Percentiles rank a stretch among this genome's conserved stretches.
Conservation (phyloP, 2,888 invertebrate species). For the Drosophila rellima region DNA sequence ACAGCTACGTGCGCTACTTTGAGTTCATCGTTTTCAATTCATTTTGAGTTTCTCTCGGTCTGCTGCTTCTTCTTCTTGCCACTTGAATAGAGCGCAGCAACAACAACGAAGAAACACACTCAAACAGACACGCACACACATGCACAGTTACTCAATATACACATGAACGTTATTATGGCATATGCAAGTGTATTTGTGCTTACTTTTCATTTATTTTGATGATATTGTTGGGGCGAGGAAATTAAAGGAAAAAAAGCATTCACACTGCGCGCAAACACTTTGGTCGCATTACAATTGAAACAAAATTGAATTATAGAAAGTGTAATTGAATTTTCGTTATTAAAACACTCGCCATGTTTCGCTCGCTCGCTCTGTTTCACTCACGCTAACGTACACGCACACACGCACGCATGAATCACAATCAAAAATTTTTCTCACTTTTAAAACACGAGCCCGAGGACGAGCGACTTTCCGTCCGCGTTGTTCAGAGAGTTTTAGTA, state of each 20-base stretch:
- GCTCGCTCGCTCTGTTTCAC: conserved; percentile 56
- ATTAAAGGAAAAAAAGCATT: conserved; percentile 46
- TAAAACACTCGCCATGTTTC: conserved; percentile 69
- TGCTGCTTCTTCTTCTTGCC: conserved; percentile 39
- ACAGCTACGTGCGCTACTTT: conserved; percentile 74
- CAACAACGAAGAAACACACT: conserved; percentile 44
- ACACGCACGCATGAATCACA: conserved; percentile 62
- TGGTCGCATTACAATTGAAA: conserved; percentile 43
- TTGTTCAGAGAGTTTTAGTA: conserved; percentile 58
- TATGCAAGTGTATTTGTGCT: conserved; percentile 55
- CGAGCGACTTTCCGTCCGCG: conserved; percentile 50
- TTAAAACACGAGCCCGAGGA: conserved; percentile 49
- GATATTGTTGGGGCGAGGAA: conserved; percentile 39
- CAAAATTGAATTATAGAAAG: conserved; percentile 57
- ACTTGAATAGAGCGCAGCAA: conserved; percentile 38
- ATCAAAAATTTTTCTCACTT: conserved; percentile 32
- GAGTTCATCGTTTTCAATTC: conserved; percentile 82
- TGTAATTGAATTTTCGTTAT: conserved; percentile 53
- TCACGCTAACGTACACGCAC: conserved; percentile 45
- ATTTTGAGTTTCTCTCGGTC: conserved; percentile 76
- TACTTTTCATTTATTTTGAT: conserved; percentile 61
- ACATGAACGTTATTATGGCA: conserved; percentile 22
- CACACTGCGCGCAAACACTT: conserved; percentile 55
- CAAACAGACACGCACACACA: conserved; percentile 41
- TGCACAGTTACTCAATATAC: conserved; percentile 29